Percentiles rank a stretch among this genome's conserved stretches.
phyloP scores from a whole-genome alignment of 1,140 invertebrate species.

The Ylistrum balloti region DNA sequence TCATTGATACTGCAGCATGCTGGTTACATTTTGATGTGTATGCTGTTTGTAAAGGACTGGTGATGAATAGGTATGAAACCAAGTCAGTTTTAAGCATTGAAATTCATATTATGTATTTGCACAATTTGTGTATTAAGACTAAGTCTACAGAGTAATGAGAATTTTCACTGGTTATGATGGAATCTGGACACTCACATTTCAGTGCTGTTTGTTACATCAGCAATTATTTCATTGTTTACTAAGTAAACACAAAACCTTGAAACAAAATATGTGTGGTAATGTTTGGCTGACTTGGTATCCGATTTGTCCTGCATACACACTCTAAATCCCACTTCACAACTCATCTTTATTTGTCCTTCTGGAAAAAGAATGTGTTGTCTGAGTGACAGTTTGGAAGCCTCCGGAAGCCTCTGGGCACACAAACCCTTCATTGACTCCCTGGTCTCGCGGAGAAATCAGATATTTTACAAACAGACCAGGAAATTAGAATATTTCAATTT shows the following conservation, averaged over 20 bases:
- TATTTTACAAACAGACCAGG: background rate
- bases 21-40: too few relatives aligned
- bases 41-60: background rate
- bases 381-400: background rate
- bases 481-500: conserved; percentile 5
- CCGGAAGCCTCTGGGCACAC: background rate
- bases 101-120: background rate
- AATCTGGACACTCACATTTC: background rate
- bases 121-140: background rate
- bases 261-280: background rate
- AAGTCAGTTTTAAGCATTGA: background rate
- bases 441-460: background rate
- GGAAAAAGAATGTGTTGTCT: background rate
- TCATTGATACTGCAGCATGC: background rate
- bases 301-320: background rate
- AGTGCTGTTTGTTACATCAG: background rate
- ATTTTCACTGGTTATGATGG: background rate
- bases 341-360: background rate
- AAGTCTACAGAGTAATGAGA: background rate
- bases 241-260: background rate
- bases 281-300: background rate
- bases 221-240: background rate
- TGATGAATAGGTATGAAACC: background rate
- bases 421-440: background rate
- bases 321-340: background rate